Percentiles rank a stretch among this genome's conserved stretches.
Evolutionary conservation across 2,888 invertebrate species (phyloP).

Genomic region (Cosmia trapezina): DNA sequence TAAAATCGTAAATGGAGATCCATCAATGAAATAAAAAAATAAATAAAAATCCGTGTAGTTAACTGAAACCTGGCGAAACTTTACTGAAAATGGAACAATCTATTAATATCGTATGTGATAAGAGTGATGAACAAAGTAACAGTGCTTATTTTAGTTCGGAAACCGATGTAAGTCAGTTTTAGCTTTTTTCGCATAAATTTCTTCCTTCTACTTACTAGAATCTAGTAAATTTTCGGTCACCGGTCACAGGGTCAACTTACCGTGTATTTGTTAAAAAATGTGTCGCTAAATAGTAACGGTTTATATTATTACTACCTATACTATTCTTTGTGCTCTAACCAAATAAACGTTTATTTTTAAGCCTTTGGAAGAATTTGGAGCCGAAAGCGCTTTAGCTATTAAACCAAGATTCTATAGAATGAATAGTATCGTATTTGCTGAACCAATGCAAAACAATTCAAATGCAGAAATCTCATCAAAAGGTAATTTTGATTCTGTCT

Average conservation of each 20-base stretch:
- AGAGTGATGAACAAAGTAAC: slow-evolving; percentile 1
- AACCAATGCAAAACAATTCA: slow-evolving; percentile 36
- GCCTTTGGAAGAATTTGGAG: slow-evolving; percentile 40
- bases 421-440: slow-evolving; percentile 55
- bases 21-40: slow-evolving; percentile 3
- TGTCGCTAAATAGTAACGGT: neutral
- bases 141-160: slow-evolving; percentile 11
- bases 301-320: neutral
- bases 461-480: slow-evolving; percentile 8
- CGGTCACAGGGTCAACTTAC: neutral
- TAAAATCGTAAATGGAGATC: neutral
- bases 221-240: neutral
- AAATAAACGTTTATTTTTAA: slow-evolving; percentile 27
- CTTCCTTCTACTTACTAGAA: neutral
- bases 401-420: slow-evolving; percentile 23
- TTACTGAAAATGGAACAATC: slow-evolving; percentile 31
- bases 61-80: slow-evolving; percentile 21
- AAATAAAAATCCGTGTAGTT: neutral
- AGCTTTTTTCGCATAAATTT: neutral
- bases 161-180: slow-evolving; percentile 48
- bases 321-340: neutral
- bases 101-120: neutral
- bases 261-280: neutral
- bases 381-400: neutral
- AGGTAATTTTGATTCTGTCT: slow-evolving; percentile 18